phyloP scores from a whole-genome alignment of 2,113 vertebrate species.

The Platysternon megacephalum region DNA sequence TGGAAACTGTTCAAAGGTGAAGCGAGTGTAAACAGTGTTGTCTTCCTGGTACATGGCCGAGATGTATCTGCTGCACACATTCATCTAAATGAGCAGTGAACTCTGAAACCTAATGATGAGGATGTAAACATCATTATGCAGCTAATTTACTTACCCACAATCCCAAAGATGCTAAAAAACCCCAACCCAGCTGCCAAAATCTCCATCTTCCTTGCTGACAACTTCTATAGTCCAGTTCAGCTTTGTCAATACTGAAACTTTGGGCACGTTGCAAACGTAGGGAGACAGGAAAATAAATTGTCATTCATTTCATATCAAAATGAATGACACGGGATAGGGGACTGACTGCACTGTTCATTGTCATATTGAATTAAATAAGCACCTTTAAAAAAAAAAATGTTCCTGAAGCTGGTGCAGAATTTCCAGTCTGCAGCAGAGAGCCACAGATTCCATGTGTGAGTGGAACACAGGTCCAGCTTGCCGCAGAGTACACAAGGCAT shows the following conservation, averaged over 20 bases:
- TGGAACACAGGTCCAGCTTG: background rate
- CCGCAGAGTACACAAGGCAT: background rate
- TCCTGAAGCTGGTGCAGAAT: background rate
- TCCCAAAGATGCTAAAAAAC: slow-evolving; percentile 44
- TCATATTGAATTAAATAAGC: background rate
- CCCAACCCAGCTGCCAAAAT: slow-evolving; percentile 41
- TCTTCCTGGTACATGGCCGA: slow-evolving; percentile 11
- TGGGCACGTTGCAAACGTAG: background rate
- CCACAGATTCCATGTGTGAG: background rate
- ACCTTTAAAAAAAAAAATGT: background rate
- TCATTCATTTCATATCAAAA: background rate
- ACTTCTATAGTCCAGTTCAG: background rate
- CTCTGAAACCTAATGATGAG: slow-evolving; percentile 55
- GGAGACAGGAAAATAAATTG: background rate
- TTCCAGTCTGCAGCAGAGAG: background rate
- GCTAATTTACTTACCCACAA: slow-evolving; percentile 49
- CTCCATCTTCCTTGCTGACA: slow-evolving; percentile 30
- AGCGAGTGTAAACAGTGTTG: background rate
- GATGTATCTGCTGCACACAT: slow-evolving; percentile 28
- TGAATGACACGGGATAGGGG: background rate
- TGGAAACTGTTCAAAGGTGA: background rate
- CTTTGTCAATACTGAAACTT: background rate
- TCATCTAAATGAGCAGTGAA: slow-evolving; percentile 64
- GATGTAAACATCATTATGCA: slow-evolving; percentile 43
- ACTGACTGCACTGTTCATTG: background rate